Conservation (phyloP, 2,113 vertebrate species). For the Gnathonemus echidnorhynchus region DNA sequence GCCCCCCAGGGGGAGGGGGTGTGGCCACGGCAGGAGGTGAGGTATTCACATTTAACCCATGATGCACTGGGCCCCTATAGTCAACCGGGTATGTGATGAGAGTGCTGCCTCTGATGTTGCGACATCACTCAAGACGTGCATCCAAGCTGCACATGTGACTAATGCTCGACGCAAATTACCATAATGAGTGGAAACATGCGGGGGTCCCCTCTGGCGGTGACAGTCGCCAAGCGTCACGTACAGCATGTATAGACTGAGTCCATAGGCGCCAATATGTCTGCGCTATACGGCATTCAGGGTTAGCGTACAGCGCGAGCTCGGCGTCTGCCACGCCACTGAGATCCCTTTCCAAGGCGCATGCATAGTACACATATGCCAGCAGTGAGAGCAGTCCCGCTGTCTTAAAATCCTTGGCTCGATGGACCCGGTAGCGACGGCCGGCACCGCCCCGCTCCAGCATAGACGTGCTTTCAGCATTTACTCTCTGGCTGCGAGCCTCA, state of each 20-base stretch:
- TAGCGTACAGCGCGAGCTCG: conserved; percentile 42
- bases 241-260: background rate
- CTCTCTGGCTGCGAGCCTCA: conserved; percentile 51
- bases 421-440: conserved; percentile 53
- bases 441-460: conserved; percentile 44
- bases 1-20: background rate
- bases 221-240: background rate
- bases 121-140: background rate
- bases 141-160: conserved; percentile 4
- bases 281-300: conserved; percentile 48
- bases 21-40: background rate
- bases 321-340: conserved; percentile 60
- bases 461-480: conserved; percentile 46
- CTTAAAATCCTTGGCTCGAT: conserved; percentile 50
- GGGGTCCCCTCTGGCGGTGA: background rate
- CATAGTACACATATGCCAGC: conserved; percentile 49
- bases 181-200: conserved; percentile 4
- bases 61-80: background rate
- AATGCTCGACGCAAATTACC: background rate
- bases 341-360: conserved; percentile 59
- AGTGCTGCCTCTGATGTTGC: background rate
- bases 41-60: background rate
- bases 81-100: background rate
- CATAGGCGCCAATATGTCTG: conserved; percentile 41
- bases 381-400: conserved; percentile 43